phyloP scores from a whole-genome alignment of 92 coral and sea anemone species.

The Phymanthus crucifer region DNA sequence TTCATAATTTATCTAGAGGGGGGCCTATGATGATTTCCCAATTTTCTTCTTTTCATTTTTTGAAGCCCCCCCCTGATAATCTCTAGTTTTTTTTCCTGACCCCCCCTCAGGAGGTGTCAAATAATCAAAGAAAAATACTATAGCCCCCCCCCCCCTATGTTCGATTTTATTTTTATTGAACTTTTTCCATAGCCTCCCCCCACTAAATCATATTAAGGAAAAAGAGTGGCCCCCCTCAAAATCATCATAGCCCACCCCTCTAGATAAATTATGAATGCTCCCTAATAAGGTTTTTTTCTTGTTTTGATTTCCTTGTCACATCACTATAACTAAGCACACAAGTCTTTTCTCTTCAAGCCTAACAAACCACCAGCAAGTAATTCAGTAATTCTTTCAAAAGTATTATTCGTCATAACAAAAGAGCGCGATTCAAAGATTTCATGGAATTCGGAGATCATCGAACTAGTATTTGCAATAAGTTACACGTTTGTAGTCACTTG shows the following conservation, averaged over 20 bases:
- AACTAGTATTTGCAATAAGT: not conserved
- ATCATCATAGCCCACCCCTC: too few species aligned
- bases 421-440: not conserved
- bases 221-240: too few species aligned
- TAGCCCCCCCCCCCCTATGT: too few species aligned
- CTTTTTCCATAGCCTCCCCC: too few species aligned
- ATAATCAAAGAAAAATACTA: too few species aligned
- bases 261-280: too few species aligned
- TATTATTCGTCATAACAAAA: not conserved
- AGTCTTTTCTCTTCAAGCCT: not conserved
- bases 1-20: not conserved
- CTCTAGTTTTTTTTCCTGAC: too few species aligned
- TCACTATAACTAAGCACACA: not conserved
- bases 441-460: not conserved
- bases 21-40: too few species aligned
- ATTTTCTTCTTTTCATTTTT: constrained; percentile 5
- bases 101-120: too few species aligned
- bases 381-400: not conserved
- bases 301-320: not conserved
- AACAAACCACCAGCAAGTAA: not conserved
- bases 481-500: not conserved
- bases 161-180: too few species aligned
- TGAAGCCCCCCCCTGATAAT: too few species aligned
- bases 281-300: constrained; percentile 12
- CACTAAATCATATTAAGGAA: too few species aligned